Evolutionary conservation across 2,113 vertebrate species (phyloP).

Genomic region (Hymenochirus boettgeri): DNA sequence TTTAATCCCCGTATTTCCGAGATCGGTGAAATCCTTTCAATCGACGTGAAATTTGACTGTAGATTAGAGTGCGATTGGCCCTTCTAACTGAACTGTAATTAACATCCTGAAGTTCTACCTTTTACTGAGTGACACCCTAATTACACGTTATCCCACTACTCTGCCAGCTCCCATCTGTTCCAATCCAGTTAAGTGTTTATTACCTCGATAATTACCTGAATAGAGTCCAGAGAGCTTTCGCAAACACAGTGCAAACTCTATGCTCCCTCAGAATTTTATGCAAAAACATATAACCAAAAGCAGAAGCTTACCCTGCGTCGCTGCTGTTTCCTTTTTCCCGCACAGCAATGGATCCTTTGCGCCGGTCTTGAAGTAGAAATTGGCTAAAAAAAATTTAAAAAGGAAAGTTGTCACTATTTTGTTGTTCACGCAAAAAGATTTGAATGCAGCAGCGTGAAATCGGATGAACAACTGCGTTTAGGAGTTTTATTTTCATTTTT

Average conservation of each 20-base stretch:
- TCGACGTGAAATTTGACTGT: not conserved
- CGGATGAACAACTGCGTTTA: too few relatives aligned
- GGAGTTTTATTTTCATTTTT: too few relatives aligned
- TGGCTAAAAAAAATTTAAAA: conserved; percentile 75
- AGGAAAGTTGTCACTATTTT: too few relatives aligned
- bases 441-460: too few relatives aligned
- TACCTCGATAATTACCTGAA: not conserved
- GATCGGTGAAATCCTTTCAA: not conserved
- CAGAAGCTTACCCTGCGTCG: conserved; percentile 94
- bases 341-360: conserved; percentile 87
- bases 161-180: not conserved
- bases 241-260: not conserved
- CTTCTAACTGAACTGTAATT: not conserved
- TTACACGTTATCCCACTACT: not conserved
- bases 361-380: conserved; percentile 85
- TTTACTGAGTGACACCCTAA: not conserved
- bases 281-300: too few relatives aligned
- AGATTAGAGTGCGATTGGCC: not conserved
- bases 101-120: not conserved
- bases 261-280: too few relatives aligned
- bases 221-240: not conserved
- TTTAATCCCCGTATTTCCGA: too few relatives aligned
- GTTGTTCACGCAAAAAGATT: too few relatives aligned
- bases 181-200: not conserved
- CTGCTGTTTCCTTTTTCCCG: conserved; percentile 83